These are phyloP conservation scores for Anastrepha obliqua DNA, from an alignment of 1,140 invertebrate genomes.

Conservation along the genomic window DNA sequence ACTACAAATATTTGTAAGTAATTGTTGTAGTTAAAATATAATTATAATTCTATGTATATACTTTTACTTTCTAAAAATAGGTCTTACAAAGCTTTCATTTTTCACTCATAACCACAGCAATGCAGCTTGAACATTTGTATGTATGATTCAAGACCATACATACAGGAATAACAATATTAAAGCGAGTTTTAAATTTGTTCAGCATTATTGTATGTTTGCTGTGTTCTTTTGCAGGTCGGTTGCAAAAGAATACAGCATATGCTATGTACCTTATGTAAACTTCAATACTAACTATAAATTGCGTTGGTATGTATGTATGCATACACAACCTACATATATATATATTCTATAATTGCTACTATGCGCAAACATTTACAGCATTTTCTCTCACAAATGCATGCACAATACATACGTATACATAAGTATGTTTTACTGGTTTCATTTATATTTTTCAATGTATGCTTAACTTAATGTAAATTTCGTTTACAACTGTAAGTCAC, in stretches of 20 bases:
- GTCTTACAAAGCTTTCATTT: not conserved
- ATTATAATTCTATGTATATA: not conserved
- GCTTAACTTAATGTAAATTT: not conserved
- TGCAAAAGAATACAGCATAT: too few species aligned
- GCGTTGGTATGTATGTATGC: not conserved
- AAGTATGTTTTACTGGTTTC: too few species aligned
- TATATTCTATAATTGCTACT: not conserved
- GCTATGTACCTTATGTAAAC: too few species aligned
- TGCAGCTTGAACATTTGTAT: not conserved
- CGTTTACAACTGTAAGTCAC: slow-evolving; percentile 1
- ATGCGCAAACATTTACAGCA: not conserved
- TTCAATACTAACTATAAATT: too few species aligned
- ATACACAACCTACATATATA: not conserved
- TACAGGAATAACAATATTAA: not conserved
- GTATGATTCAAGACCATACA: not conserved
- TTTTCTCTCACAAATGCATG: too few species aligned
- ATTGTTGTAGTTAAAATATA: too few species aligned
- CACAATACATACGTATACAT: too few species aligned
- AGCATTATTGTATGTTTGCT: not conserved
- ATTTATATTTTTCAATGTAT: not conserved
- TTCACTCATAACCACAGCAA: not conserved
- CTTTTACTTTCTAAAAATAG: not conserved
- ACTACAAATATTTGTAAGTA: too few species aligned
- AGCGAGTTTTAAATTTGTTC: not conserved
- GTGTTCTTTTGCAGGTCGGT: too few species aligned